Evolutionary conservation across 2,797 vertebrate genomes (phyloP).

Genomic region (Characodon lateralis): DNA sequence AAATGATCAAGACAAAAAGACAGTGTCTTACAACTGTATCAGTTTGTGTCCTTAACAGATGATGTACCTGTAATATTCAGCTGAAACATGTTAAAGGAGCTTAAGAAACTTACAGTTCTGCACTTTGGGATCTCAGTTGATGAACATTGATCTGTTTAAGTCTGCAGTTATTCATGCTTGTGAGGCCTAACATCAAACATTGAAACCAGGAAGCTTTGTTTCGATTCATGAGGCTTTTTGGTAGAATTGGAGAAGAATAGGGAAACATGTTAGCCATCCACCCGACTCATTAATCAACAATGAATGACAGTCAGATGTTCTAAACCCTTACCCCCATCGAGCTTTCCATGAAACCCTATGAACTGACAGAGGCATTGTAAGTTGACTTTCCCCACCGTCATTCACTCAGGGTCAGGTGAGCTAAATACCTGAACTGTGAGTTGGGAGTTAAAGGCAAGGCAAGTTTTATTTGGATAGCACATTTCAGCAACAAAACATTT

Average conservation of each 20-base stretch:
- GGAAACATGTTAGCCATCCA: background rate
- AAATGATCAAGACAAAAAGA: constrained; percentile 10
- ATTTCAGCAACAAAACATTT: too few relatives aligned
- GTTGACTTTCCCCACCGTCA: too few relatives aligned
- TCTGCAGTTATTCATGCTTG: background rate
- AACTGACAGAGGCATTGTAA: too few relatives aligned
- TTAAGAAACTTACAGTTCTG: background rate
- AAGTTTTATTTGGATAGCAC: too few relatives aligned
- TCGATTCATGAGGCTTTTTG: background rate
- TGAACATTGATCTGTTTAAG: background rate
- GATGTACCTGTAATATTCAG: background rate
- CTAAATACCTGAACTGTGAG: too few relatives aligned
- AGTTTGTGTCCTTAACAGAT: background rate
- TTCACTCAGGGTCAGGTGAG: too few relatives aligned
- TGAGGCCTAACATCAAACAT: background rate
- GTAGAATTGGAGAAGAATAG: background rate
- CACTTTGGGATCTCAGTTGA: background rate
- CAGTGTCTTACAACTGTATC: background rate
- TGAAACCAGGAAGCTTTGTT: background rate
- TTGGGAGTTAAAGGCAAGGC: too few relatives aligned
- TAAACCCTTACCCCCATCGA: background rate
- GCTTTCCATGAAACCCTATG: too few relatives aligned
- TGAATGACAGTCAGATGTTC: background rate
- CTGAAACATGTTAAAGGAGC: background rate
- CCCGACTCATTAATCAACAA: background rate